Conservation (phyloP, 2,113 vertebrate genomes). For the Mesoclemmys tuberculata region DNA sequence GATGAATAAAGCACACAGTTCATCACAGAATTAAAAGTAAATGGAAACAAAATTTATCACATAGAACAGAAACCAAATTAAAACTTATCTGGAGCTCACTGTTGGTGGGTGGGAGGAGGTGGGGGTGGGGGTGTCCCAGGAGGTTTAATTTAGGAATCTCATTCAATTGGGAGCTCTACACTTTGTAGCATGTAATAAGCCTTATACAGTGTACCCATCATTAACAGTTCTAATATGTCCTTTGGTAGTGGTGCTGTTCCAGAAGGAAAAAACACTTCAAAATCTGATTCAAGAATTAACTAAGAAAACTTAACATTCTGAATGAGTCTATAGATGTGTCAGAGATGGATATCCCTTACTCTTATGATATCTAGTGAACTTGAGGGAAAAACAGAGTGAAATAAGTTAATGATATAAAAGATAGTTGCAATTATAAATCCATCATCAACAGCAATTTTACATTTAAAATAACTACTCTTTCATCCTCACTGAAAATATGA, state of each 20-base stretch:
- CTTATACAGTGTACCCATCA: background rate
- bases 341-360: background rate
- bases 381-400: background rate
- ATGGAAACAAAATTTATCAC: background rate
- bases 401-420: background rate
- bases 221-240: too few relatives aligned
- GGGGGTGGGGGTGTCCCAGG: too few relatives aligned
- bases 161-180: background rate
- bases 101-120: background rate
- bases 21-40: background rate
- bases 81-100: background rate
- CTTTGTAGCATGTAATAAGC: background rate
- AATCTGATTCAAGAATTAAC: background rate
- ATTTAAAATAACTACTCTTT: background rate
- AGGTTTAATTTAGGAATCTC: background rate
- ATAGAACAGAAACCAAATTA: background rate
- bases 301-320: background rate
- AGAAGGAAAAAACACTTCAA: background rate
- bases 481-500: background rate
- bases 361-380: background rate
- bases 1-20: background rate
- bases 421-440: accelerated
- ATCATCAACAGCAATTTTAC: background rate
- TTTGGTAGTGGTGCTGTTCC: background rate
- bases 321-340: background rate